These are phyloP conservation scores for Scaptomyza polygonia DNA, from an alignment of 2,888 invertebrate species.

Conservation along the genomic window DNA sequence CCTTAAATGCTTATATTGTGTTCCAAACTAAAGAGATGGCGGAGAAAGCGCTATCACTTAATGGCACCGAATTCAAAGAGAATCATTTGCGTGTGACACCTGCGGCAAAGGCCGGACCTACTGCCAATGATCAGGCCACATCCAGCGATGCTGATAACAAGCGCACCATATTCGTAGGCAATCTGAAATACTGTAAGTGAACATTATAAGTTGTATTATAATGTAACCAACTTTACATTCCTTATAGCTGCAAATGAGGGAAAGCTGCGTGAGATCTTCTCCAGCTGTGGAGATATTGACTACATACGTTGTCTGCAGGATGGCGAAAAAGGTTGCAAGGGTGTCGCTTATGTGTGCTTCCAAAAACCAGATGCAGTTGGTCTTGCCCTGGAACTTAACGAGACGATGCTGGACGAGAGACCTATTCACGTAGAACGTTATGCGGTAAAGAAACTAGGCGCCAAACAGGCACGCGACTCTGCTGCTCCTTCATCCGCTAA, in stretches of 20 bases:
- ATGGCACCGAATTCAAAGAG: constrained; percentile 80
- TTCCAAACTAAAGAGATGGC: constrained; percentile 70
- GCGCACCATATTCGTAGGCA: constrained; percentile 82
- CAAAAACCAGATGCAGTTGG: constrained; percentile 81
- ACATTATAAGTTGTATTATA: background rate
- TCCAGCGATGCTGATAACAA: constrained; percentile 64
- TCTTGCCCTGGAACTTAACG: constrained; percentile 82
- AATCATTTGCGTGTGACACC: constrained; percentile 80
- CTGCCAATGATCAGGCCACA: constrained; percentile 10
- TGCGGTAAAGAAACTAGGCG: constrained; percentile 74
- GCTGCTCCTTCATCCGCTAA: constrained; percentile 42
- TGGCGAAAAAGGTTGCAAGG: constrained; percentile 82
- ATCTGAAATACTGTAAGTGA: constrained; percentile 82
- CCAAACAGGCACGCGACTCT: constrained; percentile 70
- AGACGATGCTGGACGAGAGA: constrained; percentile 82
- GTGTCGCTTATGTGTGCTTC: constrained; percentile 83
- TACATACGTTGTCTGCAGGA: constrained; percentile 82
- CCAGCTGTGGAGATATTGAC: constrained; percentile 83
- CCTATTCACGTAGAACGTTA: constrained; percentile 83
- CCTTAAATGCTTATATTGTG: constrained; percentile 82
- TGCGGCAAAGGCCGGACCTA: constrained; percentile 37
- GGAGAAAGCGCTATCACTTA: constrained; percentile 73
- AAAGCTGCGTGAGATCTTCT: constrained; percentile 82
- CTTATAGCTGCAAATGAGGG: constrained; percentile 81
- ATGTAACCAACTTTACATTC: background rate